phyloP scores from a whole-genome alignment of 2,797 vertebrate genomes.

The Pantherophis vulpinus region DNA sequence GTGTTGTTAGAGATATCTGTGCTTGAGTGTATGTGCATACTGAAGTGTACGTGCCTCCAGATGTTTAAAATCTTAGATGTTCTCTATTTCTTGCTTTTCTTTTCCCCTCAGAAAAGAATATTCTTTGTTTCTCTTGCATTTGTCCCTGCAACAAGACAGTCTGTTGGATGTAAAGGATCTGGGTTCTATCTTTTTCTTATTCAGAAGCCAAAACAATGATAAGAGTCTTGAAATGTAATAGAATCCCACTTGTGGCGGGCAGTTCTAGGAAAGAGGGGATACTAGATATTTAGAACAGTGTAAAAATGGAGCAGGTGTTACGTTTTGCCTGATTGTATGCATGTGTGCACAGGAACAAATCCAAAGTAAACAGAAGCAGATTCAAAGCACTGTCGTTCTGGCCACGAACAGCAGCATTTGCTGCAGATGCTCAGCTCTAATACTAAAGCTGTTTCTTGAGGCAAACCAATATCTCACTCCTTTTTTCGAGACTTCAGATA shows the following conservation, averaged over 20 bases:
- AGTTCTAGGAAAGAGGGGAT: neutral
- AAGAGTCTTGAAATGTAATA: neutral
- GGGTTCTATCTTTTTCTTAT: neutral
- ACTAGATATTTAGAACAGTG: neutral
- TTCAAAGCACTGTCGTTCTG: neutral
- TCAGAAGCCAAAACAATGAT: neutral
- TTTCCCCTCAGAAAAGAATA: neutral
- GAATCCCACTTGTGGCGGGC: neutral
- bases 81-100: neutral
- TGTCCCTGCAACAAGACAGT: neutral
- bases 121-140: neutral
- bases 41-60: neutral
- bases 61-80: neutral
- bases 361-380: neutral
- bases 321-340: neutral
- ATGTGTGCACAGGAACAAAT: neutral
- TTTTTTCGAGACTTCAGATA: neutral
- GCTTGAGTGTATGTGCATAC: neutral
- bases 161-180: neutral
- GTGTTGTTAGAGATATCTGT: slow-evolving; percentile 13
- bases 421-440: neutral
- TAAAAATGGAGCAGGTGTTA: neutral
- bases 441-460: neutral
- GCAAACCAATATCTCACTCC: neutral
- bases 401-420: neutral